Percentiles rank a stretch among this genome's conserved stretches.
phyloP scores from a whole-genome alignment of 2,888 invertebrate genomes.

The Pollenia angustigena region DNA sequence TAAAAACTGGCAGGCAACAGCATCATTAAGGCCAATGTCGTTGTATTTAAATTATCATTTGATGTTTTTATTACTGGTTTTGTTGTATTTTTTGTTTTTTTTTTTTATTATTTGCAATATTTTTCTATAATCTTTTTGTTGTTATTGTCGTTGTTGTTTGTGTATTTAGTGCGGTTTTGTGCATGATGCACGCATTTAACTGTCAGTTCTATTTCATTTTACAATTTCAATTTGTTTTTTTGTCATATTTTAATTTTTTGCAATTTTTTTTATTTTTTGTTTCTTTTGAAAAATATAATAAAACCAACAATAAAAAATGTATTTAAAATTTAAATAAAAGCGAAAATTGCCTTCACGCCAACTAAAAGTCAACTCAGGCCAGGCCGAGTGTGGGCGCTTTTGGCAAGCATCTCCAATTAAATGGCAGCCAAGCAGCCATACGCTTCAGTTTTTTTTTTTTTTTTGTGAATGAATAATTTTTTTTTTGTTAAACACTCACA shows the following conservation, averaged over 20 bases:
- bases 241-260: neutral
- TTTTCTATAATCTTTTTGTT: slow-evolving; percentile 16
- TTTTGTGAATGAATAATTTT: slow-evolving; percentile 72
- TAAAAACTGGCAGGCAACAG: slow-evolving; percentile 61
- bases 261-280: slow-evolving; percentile 39
- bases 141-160: slow-evolving; percentile 41
- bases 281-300: slow-evolving; percentile 19
- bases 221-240: slow-evolving; percentile 64
- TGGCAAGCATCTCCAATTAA: slow-evolving; percentile 72
- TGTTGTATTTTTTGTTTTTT: slow-evolving; percentile 47
- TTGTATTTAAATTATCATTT: slow-evolving; percentile 72
- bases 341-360: slow-evolving; percentile 71
- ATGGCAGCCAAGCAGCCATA: slow-evolving; percentile 64
- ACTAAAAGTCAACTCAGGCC: slow-evolving; percentile 69
- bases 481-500: slow-evolving; percentile 26
- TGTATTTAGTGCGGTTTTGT: slow-evolving; percentile 51
- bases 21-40: slow-evolving; percentile 74
- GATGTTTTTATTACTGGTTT: slow-evolving; percentile 55
- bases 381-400: slow-evolving; percentile 71
- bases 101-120: slow-evolving; percentile 32
- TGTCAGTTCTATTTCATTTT: slow-evolving; percentile 70
- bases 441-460: slow-evolving; percentile 33
- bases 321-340: slow-evolving; percentile 69
- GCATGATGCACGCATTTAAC: slow-evolving; percentile 73
- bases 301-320: slow-evolving; percentile 40